Conservation (phyloP, 2,113 vertebrate genomes). For the Vulpes ferrilata region DNA sequence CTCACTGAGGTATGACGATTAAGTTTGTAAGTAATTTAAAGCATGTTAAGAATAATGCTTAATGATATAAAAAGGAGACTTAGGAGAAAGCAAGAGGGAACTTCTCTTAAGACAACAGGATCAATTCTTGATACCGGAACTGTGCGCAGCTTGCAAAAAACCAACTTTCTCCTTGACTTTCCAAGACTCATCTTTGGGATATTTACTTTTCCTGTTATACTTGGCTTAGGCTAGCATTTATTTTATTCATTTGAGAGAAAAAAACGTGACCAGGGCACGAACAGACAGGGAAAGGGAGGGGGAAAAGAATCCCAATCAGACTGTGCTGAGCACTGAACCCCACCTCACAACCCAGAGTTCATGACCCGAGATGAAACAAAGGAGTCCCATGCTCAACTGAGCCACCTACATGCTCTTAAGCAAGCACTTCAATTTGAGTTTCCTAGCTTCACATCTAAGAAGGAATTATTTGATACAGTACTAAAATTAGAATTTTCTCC, state of each 20-base stretch:
- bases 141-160: not conserved
- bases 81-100: not conserved
- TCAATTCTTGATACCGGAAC: not conserved
- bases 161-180: not conserved
- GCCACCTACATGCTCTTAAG: not conserved
- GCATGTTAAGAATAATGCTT: not conserved
- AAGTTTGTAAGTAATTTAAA: not conserved
- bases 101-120: not conserved
- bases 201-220: not conserved
- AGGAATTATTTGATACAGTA: slow-evolving; percentile 34
- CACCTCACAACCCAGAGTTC: not conserved
- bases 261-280: no score
- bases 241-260: not conserved
- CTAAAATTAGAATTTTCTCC: slow-evolving; percentile 34
- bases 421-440: not conserved
- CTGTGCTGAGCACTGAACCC: not conserved
- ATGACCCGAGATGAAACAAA: not conserved
- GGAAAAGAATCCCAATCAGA: not conserved
- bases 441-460: not conserved
- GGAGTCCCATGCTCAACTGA: not conserved
- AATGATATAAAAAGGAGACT: not conserved
- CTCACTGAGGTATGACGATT: not conserved
- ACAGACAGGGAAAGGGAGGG: not conserved
- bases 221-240: slow-evolving; percentile 13
- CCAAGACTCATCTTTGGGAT: not conserved